Base-by-base conservation (phyloP, 2,888 invertebrate genomes). In the Drosophila stalkeri region DNA sequence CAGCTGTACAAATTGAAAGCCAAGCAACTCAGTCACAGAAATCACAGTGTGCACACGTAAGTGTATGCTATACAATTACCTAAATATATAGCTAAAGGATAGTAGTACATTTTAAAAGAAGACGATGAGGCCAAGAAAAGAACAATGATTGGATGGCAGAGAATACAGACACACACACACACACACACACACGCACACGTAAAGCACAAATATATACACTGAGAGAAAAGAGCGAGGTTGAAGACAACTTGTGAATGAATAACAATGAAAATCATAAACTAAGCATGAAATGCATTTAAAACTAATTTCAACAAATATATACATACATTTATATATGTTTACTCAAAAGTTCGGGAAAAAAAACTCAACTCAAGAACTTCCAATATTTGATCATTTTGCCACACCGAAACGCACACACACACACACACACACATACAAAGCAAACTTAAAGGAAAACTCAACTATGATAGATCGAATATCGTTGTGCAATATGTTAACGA, bases 241-340 rank as follows among this genome's bases (percentile, higher is more conserved):
- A 54, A 41, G 27, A 41, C n/a, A 55, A 68, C 46, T 64, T 73
- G 74, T 74, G 80, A 81, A 79, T 46, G 64, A 74, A 68, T 46
- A 74, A 65, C 71, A 64, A 86, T 70, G 68, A 72, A 83, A 81
- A 75, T 84, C 86, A 86, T 88, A 74, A 82, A 86, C 80, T 82
- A 88, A 79, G 86, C 89, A 88, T 86, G 59, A 84, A 86, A 88
- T 86, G 89, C 89, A 86, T 86, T 86, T 86, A 88, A 71, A 68
- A 70, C 31, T 69, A 75, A 76, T 79, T 75, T 74, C 64, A 49
- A 55, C 62, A 35, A 47, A 69, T 72, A 64, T 66, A 69, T 63
- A 77, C 63, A 67, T 59, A 59, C 54, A 62, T 55, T 69, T 77
- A 64, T 72, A 44, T 46, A 47, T 41, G 64, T 55, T 59, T 77